These are phyloP conservation scores for Cataglyphis hispanica DNA, from an alignment of 1,140 invertebrate species.

Conservation along the genomic window DNA sequence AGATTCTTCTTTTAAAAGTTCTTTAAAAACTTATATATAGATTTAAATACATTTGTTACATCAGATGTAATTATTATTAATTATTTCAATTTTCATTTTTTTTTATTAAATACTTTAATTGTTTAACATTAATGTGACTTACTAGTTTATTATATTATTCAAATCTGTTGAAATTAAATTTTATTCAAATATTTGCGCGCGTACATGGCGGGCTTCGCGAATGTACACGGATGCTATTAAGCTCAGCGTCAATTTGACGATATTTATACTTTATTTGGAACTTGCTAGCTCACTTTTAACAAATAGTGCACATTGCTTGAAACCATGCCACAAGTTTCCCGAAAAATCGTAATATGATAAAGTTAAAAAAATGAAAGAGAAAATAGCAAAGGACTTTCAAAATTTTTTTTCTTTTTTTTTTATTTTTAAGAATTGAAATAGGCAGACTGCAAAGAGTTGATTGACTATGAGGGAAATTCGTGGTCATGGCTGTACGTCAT, in stretches of 20 bases:
- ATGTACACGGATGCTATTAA: slow-evolving; percentile 86
- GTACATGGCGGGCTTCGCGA: slow-evolving; percentile 76
- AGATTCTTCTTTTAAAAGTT: too few species aligned
- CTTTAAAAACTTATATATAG: neutral
- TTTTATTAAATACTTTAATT: neutral
- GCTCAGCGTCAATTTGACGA: slow-evolving; percentile 85
- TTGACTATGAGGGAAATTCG: neutral
- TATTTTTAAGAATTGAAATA: neutral
- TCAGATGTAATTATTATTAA: neutral
- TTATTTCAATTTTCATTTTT: neutral
- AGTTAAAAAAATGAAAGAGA: neutral
- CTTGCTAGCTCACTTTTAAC: slow-evolving; percentile 87
- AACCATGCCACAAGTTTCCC: slow-evolving; percentile 81
- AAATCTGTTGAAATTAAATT: slow-evolving; percentile 3
- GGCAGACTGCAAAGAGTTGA: neutral
- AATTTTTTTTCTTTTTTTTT: too few species aligned
- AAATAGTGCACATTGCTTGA: slow-evolving; percentile 85
- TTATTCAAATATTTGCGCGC: slow-evolving; percentile 57
- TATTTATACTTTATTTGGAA: slow-evolving; percentile 85
- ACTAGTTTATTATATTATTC: neutral
- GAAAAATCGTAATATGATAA: neutral
- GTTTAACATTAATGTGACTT: neutral
- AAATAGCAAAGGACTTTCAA: neutral
- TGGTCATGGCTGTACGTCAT: slow-evolving; percentile 26
- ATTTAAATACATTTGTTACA: neutral